Conservation (phyloP, 2,888 invertebrate genomes). For the Oxyteleia sp. region DNA sequence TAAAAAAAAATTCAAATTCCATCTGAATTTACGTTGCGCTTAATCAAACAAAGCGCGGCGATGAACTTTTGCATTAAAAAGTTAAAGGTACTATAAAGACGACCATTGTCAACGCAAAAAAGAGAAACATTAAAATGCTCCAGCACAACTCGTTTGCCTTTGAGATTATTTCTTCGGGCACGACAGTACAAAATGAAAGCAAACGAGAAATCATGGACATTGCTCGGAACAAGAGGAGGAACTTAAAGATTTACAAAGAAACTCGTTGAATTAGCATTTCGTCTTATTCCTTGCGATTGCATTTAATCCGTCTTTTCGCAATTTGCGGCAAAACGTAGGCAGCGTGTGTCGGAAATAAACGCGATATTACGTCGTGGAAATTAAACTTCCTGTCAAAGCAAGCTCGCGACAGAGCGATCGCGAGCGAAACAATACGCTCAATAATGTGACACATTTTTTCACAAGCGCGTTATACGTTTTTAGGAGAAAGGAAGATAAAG, state of each 20-base stretch:
- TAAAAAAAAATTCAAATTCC: too few species aligned
- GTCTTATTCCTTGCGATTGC: conserved; percentile 23
- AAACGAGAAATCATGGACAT: conserved; percentile 10
- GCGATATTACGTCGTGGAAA: conserved; percentile 43
- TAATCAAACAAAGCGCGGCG: too few species aligned
- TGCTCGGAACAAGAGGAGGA: neutral
- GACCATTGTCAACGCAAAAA: too few species aligned
- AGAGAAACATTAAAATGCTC: too few species aligned
- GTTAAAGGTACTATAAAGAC: too few species aligned
- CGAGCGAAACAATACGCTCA: conserved; percentile 37
- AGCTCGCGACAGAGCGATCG: conserved; percentile 23
- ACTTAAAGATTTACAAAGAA: conserved; percentile 15
- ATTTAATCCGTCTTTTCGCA: conserved; percentile 39
- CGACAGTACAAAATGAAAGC: too few species aligned
- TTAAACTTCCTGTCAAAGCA: conserved; percentile 46
- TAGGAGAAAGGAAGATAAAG: conserved; percentile 8
- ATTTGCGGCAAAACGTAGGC: conserved; percentile 32
- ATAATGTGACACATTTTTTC: conserved; percentile 44
- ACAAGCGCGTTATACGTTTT: conserved; percentile 5
- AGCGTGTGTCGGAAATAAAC: neutral
- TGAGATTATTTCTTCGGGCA: too few species aligned
- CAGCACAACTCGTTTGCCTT: too few species aligned
- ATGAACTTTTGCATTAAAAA: too few species aligned
- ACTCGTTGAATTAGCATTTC: conserved; percentile 30
- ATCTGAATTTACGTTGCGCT: too few species aligned